Evolutionary conservation across 2,888 invertebrate genomes (phyloP).

Genomic region (Ceramica pisi): DNA sequence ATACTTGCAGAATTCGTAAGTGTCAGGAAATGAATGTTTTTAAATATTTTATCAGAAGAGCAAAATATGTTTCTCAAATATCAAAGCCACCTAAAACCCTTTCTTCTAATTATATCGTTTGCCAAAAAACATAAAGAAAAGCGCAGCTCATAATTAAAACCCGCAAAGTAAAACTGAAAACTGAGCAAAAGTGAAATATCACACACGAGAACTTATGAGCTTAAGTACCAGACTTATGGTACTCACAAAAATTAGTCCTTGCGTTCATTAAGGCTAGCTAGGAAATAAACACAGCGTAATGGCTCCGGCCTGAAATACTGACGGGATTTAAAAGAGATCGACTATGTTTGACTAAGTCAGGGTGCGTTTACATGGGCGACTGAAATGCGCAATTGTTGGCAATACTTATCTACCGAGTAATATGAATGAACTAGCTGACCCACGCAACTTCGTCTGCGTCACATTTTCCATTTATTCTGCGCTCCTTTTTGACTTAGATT

Average conservation of each 20-base stretch:
- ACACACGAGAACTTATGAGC: conserved; percentile 24
- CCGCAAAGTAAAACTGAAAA: conserved; percentile 28
- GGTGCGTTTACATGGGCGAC: background rate
- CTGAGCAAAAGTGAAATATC: conserved; percentile 31
- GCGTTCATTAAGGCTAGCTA: conserved; percentile 57
- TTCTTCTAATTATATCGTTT: conserved; percentile 4
- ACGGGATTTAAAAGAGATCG: conserved; percentile 37
- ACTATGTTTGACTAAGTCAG: conserved; percentile 29
- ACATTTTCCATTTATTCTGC: too few relatives aligned
- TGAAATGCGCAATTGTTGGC: too few relatives aligned
- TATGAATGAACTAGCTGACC: too few relatives aligned
- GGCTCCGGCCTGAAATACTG: conserved; percentile 40
- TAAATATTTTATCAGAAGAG: too few relatives aligned
- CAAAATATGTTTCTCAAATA: background rate
- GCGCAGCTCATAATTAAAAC: conserved; percentile 36
- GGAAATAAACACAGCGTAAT: conserved; percentile 54
- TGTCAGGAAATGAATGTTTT: too few relatives aligned
- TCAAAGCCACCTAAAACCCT: background rate
- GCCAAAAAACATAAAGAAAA: conserved; percentile 27
- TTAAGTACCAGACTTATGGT: conserved; percentile 48
- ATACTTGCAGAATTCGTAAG: too few relatives aligned
- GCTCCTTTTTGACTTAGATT: too few relatives aligned
- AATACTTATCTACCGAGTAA: too few relatives aligned
- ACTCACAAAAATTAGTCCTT: conserved; percentile 57
- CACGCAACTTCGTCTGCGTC: too few relatives aligned